Conservation (phyloP, 2,888 invertebrate genomes). For the Melanostoma scalare region DNA sequence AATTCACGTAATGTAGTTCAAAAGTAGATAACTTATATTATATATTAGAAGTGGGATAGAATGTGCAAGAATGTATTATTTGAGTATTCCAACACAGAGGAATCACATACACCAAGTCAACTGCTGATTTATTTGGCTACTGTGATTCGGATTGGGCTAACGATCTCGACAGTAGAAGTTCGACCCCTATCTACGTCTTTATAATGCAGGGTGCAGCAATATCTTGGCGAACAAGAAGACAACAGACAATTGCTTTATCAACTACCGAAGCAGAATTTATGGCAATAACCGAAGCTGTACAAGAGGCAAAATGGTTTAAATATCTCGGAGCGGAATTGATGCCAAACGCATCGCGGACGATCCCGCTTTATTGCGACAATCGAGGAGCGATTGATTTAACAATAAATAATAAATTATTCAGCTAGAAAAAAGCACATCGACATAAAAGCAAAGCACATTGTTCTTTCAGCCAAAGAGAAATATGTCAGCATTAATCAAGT, state of each 20-base stretch:
- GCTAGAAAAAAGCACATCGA: constrained; percentile 19
- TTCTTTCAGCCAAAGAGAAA: constrained; percentile 35
- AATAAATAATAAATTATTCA: constrained; percentile 23
- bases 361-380: constrained; percentile 28
- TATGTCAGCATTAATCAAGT: constrained; percentile 36
- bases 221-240: constrained; percentile 30
- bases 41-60: too few species aligned
- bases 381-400: constrained; percentile 9
- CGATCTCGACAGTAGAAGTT: constrained; percentile 28
- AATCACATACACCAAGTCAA: constrained; percentile 22
- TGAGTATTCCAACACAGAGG: too few species aligned
- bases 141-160: constrained; percentile 34
- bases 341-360: constrained; percentile 8
- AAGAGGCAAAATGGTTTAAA: constrained; percentile 11
- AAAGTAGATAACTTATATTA: too few species aligned
- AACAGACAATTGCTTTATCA: constrained; percentile 20
- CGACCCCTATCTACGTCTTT: constrained; percentile 36
- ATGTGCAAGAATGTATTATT: too few species aligned
- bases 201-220: constrained; percentile 31
- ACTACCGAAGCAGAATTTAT: constrained; percentile 28
- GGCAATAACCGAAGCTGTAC: neutral
- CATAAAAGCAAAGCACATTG: constrained; percentile 44
- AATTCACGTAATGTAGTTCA: too few species aligned
- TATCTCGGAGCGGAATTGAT: constrained; percentile 10
- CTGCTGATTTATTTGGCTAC: constrained; percentile 14